Evolutionary conservation across 1,140 invertebrate species (phyloP).

Genomic region (Propsilocerus akamusi): DNA sequence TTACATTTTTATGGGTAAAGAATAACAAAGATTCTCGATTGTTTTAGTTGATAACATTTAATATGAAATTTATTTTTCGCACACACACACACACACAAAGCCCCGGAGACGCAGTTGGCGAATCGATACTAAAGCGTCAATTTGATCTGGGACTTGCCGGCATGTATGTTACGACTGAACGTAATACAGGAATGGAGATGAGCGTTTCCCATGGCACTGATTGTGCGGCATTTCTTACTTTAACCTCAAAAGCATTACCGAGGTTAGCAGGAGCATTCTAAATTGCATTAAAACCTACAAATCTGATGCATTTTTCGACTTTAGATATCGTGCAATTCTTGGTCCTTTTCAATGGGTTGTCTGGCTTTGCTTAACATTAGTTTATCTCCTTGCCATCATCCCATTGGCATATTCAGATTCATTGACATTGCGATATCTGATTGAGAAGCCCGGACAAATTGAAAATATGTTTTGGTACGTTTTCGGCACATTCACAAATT

Average conservation of each 20-base stretch:
- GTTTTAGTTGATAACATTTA: constrained; percentile 2
- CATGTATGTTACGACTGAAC: constrained; percentile 37
- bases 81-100: no score
- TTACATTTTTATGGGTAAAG: constrained; percentile 26
- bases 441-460: constrained; percentile 42
- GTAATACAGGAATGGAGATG: constrained; percentile 30
- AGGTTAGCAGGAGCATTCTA: constrained; percentile 26
- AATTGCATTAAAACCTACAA: background rate
- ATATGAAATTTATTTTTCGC: constrained; percentile 7
- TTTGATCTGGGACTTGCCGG: constrained; percentile 26
- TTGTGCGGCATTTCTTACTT: constrained; percentile 51
- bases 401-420: constrained; percentile 49
- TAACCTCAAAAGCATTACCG: constrained; percentile 51
- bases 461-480: constrained; percentile 66
- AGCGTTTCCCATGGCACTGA: constrained; percentile 41
- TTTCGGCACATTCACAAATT: constrained; percentile 63
- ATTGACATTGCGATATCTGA: constrained; percentile 35
- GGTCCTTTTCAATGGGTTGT: constrained; percentile 59
- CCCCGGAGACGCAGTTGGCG: constrained; percentile 31
- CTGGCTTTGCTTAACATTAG: constrained; percentile 45
- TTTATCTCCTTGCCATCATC: constrained; percentile 49
- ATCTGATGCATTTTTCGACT: no score
- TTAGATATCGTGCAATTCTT: constrained; percentile 56
- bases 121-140: no score
- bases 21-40: constrained; percentile 4